phyloP scores from a whole-genome alignment of 1,140 invertebrate species.

The Drosophila rufa region DNA sequence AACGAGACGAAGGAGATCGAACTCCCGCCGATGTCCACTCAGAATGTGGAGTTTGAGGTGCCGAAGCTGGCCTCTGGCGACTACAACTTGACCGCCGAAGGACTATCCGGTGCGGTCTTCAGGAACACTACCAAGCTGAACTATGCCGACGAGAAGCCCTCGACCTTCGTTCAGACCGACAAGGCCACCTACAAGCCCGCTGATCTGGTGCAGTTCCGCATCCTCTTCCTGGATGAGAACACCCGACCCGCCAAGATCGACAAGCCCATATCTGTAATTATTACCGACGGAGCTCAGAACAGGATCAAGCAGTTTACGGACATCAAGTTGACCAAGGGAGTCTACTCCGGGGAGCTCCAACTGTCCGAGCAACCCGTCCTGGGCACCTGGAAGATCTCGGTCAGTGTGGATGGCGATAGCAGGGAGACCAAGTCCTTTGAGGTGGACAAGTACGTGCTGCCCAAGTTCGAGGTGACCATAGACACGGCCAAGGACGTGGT shows the following conservation, averaged over 20 bases:
- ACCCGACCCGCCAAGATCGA: conserved; percentile 88
- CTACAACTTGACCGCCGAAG: conserved; percentile 91
- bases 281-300: conserved; percentile 70
- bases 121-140: conserved; percentile 89
- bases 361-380: conserved; percentile 94
- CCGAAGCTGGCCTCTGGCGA: conserved; percentile 91
- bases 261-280: conserved; percentile 50
- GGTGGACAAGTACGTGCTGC: conserved; percentile 94
- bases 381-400: conserved; percentile 95
- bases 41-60: conserved; percentile 88
- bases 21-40: conserved; percentile 89
- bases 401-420: conserved; percentile 72
- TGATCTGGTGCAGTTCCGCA: conserved; percentile 93
- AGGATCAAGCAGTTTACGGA: conserved; percentile 91
- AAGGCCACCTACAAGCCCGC: conserved; percentile 97
- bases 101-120: conserved; percentile 91
- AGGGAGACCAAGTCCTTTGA: conserved; percentile 66
- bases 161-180: conserved; percentile 97
- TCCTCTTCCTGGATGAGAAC: conserved; percentile 92
- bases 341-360: conserved; percentile 92
- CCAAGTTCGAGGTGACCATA: conserved; percentile 95
- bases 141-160: conserved; percentile 94
- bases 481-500: conserved; percentile 92
- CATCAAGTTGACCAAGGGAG: conserved; percentile 89
- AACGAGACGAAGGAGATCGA: conserved; percentile 89